A percentile compares a stretch with the other conserved stretches of the same genome.
phyloP scores from a whole-genome alignment of 2,797 vertebrate species.

The Karalla daura region DNA sequence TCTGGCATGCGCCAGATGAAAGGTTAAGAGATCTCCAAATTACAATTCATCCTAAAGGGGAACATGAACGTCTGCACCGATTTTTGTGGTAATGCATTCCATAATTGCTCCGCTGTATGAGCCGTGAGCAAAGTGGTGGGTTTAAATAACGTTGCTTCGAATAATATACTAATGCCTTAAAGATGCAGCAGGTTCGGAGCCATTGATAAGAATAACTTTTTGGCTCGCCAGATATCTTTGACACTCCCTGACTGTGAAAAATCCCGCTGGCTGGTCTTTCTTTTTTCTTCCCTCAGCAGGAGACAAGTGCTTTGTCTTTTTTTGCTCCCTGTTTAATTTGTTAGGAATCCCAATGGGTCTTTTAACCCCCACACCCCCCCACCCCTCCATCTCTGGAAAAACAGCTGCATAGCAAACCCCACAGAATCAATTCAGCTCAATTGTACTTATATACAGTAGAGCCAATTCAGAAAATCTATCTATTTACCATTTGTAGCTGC shows the following conservation, averaged over 20 bases:
- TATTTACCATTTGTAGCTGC: neutral
- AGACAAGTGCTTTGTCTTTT: neutral
- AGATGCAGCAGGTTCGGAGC: neutral
- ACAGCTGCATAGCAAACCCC: neutral
- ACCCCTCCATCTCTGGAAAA: neutral
- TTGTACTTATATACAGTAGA: too few relatives aligned
- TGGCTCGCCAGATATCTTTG: neutral
- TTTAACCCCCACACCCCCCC: conserved; percentile 2
- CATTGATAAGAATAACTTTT: neutral
- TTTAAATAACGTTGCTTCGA: neutral
- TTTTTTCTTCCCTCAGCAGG: neutral
- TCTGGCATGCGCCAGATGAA: neutral
- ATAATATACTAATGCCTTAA: neutral
- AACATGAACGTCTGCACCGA: neutral
- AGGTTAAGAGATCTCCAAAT: neutral
- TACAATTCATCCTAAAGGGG: neutral
- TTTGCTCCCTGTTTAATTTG: neutral
- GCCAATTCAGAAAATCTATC: neutral
- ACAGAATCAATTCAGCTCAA: too few relatives aligned
- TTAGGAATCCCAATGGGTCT: too few relatives aligned
- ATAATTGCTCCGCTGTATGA: neutral
- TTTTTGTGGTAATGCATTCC: neutral
- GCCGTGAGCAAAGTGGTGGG: neutral
- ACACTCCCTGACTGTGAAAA: neutral
- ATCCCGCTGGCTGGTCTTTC: neutral